Evolutionary conservation across 2,797 vertebrate species (phyloP), one percentile per base, ranked within the genome.

Genomic region (Aulostomus chinensis): DNA sequence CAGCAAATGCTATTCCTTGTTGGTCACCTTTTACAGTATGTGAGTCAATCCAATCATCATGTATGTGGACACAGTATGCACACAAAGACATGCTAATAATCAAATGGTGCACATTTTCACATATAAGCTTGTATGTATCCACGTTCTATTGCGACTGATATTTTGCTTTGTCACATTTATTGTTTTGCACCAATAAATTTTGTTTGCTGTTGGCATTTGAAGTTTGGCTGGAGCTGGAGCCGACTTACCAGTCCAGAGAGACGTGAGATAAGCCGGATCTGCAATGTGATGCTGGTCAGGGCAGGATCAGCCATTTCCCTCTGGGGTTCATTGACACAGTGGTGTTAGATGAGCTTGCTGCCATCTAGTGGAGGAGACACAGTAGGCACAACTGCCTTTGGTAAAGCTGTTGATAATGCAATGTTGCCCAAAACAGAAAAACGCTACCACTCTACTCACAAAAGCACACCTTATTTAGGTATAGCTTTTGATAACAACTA

Each of bases 361-460:
- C 83, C 84, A 80, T 74, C 86, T 87, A 81, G 64, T 76, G 84
- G 76, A 14, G 0, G 1, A 0, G 0, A 5, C 26, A 1, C 0
- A 0, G 60, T 9, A 63, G 66, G 21, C 26, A 61, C 73, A 79
- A 54, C 35, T 37, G 20, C 4, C 9, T 7, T 42, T 20, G 43
- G 4, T 10, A n/a, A 22, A 45, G 26, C 31, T 12, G 10, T 11
- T 46, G 32, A 25, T 9, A 21, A 40, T 31, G 7, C n/a, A 45
- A 13, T 7, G 6, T 14, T 16, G 2, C 22, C 22, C 4, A 8
- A 8, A 8, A 8, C 4, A 8, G 22, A 8, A 8, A 4, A 8
- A 8, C 4, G 8, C 4, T 24, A 24, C 22, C 4, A 4, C 22
- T 8, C 22, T 24, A 4, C 22, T 24, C 8, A 24, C 22, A 4